Evolutionary conservation across 1,140 invertebrate species (phyloP).

Genomic region (Frieseomelitta varia): DNA sequence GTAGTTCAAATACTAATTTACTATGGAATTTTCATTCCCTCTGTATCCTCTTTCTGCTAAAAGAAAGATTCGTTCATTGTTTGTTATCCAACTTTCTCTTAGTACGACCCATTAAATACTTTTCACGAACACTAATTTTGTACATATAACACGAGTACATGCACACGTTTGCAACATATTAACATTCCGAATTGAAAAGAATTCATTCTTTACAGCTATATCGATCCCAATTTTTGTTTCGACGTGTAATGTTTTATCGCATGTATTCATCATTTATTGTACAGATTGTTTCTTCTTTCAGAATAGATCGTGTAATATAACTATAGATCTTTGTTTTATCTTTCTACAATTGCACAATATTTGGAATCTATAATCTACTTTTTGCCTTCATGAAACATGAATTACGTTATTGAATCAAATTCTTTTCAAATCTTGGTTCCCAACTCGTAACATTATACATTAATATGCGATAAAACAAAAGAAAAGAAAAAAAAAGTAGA

Average conservation of each 20-base stretch:
- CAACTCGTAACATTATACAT: neutral
- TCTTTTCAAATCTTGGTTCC: neutral
- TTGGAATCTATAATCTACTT: neutral
- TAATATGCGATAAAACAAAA: neutral
- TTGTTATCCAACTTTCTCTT: neutral
- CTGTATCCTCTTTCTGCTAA: neutral
- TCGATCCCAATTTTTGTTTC: neutral
- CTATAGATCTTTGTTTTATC: neutral
- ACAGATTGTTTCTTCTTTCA: neutral
- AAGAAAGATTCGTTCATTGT: neutral
- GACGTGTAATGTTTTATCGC: neutral
- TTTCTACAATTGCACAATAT: slow-evolving; percentile 30
- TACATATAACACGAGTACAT: neutral
- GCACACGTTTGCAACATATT: slow-evolving; percentile 2
- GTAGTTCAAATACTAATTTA: slow-evolving; percentile 13
- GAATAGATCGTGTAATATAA: neutral
- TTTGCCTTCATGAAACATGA: neutral
- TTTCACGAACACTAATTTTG: slow-evolving; percentile 26
- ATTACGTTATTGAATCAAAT: neutral
- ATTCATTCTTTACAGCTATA: neutral
- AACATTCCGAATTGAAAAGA: neutral
- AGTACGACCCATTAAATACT: neutral
- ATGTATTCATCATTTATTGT: neutral
- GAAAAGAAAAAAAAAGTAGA: neutral
- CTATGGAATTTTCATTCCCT: slow-evolving; percentile 8